Percentiles rank a stretch among this genome's conserved stretches.
phyloP scores from a whole-genome alignment of 2,888 invertebrate species.

The Lypha dubia region DNA sequence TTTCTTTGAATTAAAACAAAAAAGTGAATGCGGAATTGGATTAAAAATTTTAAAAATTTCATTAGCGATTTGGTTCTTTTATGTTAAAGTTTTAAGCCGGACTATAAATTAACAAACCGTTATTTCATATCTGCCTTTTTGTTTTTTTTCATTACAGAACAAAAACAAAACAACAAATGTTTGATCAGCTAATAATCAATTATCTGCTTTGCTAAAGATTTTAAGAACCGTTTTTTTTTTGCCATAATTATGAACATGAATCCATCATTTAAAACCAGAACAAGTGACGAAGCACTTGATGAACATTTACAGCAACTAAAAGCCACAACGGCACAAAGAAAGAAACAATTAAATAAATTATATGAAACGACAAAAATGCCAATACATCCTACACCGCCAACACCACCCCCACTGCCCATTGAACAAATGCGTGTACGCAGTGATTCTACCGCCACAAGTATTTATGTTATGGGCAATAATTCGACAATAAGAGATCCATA shows the following conservation, averaged over 20 bases:
- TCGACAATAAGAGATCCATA: slow-evolving; percentile 51
- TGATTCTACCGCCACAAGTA: slow-evolving; percentile 75
- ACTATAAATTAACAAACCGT: slow-evolving; percentile 13
- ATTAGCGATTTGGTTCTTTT: neutral
- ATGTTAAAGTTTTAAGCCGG: neutral
- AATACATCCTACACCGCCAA: slow-evolving; percentile 70
- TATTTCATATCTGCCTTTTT: neutral
- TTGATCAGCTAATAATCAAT: slow-evolving; percentile 7
- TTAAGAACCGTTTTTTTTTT: neutral
- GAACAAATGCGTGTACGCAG: slow-evolving; percentile 76
- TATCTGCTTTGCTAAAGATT: slow-evolving; percentile 7
- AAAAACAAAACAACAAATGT: slow-evolving; percentile 21
- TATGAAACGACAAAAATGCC: slow-evolving; percentile 41
- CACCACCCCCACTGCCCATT: slow-evolving; percentile 73
- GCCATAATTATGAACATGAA: slow-evolving; percentile 70
- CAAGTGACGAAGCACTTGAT: slow-evolving; percentile 77
- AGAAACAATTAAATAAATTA: slow-evolving; percentile 60
- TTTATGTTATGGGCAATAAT: slow-evolving; percentile 72
- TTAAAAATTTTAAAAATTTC: neutral
- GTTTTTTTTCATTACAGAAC: slow-evolving; percentile 39
- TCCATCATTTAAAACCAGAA: slow-evolving; percentile 76
- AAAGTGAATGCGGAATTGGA: neutral
- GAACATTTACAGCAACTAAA: slow-evolving; percentile 77
- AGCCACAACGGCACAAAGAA: slow-evolving; percentile 67
- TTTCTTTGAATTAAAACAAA: neutral